Percentiles rank a stretch among this genome's conserved stretches.
Evolutionary conservation across 2,888 invertebrate genomes (phyloP).

Genomic region (Hanleya hanleyi): DNA sequence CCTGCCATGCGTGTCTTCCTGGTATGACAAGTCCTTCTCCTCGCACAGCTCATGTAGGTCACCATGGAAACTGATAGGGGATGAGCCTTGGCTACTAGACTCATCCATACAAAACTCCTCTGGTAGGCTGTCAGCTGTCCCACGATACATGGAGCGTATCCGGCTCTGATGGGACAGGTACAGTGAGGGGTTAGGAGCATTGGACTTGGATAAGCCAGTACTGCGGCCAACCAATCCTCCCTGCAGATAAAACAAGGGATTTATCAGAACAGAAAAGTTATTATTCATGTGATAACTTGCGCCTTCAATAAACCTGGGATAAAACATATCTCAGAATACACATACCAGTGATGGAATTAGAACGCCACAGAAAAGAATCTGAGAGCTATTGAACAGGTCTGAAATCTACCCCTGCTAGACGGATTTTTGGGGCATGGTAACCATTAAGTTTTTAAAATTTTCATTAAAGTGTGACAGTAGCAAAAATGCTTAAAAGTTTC

Average conservation of each 20-base stretch:
- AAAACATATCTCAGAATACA: too few species aligned
- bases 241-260: constrained; percentile 36
- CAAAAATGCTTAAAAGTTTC: too few species aligned
- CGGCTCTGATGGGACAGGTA: constrained; percentile 61
- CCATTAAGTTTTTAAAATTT: too few species aligned
- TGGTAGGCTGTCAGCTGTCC: background rate
- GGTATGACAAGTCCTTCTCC: background rate
- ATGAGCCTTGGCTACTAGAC: constrained; percentile 6
- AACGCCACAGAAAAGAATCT: too few species aligned
- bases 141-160: constrained; percentile 56
- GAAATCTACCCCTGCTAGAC: too few species aligned
- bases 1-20: background rate
- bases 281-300: too few species aligned
- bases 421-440: too few species aligned
- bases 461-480: too few species aligned
- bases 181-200: constrained; percentile 50
- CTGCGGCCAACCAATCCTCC: constrained; percentile 40
- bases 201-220: background rate
- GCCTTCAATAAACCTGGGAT: too few species aligned
- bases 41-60: background rate
- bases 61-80: constrained; percentile 1
- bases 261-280: constrained; percentile 3
- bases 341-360: too few species aligned
- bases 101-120: constrained; percentile 12
- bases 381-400: too few species aligned